Percentiles rank a stretch among this genome's conserved stretches.
phyloP scores from a whole-genome alignment of 2,113 vertebrate species.

The Corythoichthys haematopterus region DNA sequence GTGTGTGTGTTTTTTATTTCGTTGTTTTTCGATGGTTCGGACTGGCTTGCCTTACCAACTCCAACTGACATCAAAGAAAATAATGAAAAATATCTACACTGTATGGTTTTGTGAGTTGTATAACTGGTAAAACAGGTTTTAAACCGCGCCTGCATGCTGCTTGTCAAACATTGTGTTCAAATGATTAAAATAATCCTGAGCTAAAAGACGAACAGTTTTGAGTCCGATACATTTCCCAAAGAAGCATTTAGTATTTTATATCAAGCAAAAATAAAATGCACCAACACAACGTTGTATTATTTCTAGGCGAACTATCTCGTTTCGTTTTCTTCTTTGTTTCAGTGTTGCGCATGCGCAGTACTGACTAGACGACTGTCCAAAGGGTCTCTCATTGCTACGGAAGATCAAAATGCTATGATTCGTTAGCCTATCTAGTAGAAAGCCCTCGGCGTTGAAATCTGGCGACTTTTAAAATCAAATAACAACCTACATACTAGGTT shows the following conservation, averaged over 20 bases:
- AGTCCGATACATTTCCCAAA: background rate
- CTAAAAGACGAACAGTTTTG: background rate
- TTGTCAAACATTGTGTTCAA: background rate
- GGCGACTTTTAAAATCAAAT: background rate
- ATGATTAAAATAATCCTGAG: background rate
- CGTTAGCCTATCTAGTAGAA: background rate
- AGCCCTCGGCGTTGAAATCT: background rate
- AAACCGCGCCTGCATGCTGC: background rate
- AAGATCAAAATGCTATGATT: background rate
- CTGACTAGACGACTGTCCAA: background rate
- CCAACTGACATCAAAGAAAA: background rate
- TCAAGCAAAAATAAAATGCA: background rate
- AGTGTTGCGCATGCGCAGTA: background rate
- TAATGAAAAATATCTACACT: background rate
- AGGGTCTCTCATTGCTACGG: background rate
- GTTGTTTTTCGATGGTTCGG: too few relatives aligned
- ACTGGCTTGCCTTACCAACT: background rate
- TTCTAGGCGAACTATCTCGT: slow-evolving; percentile 2
- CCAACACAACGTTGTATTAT: background rate
- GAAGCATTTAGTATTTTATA: background rate
- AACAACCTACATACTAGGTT: rapidly evolving
- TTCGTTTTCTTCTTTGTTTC: background rate
- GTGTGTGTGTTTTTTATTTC: too few relatives aligned
- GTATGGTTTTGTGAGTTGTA: background rate
- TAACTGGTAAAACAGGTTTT: background rate